Evolutionary conservation across 2,888 invertebrate species (phyloP).

Genomic region (Adela reaumurella): DNA sequence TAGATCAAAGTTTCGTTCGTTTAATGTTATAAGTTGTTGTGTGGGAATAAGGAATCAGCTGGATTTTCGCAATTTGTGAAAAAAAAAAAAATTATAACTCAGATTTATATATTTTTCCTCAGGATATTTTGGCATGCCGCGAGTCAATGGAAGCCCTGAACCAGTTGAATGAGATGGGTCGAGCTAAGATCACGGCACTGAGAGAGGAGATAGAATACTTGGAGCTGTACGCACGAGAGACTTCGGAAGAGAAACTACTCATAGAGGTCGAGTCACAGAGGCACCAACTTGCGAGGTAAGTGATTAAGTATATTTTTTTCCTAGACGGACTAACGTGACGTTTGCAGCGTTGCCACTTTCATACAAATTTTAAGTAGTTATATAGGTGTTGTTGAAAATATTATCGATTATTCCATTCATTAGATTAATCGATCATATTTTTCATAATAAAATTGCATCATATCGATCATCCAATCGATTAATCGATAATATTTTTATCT

Average conservation of each 20-base stretch:
- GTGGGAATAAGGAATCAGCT: no score
- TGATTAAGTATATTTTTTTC: neutral
- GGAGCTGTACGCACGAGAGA: slow-evolving; percentile 64
- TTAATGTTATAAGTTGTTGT: no score
- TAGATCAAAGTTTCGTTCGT: slow-evolving; percentile 27
- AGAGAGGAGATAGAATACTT: slow-evolving; percentile 69
- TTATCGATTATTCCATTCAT: no score
- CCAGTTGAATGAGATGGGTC: slow-evolving; percentile 71
- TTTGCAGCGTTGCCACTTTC: neutral
- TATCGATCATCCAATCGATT: no score
- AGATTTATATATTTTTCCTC: no score
- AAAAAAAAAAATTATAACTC: slow-evolving; percentile 4
- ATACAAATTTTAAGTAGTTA: no score
- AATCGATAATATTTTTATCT: no score
- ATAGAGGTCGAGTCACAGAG: slow-evolving; percentile 66
- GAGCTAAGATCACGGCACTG: slow-evolving; percentile 63
- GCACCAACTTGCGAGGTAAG: slow-evolving; percentile 66
- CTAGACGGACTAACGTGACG: no score
- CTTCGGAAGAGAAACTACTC: slow-evolving; percentile 57
- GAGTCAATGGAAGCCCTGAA: slow-evolving; percentile 69
- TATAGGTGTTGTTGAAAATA: no score
- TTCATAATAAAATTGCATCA: no score
- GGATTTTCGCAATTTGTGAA: no score
- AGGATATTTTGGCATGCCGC: slow-evolving; percentile 75
- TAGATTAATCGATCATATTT: no score